Percentiles rank a stretch among this genome's conserved stretches.
These are phyloP conservation scores for Calvadosia cruxmelitensis DNA, from an alignment of 30 jellyfish, hydroid and myxozoan genomes.

Conservation along the genomic window DNA sequence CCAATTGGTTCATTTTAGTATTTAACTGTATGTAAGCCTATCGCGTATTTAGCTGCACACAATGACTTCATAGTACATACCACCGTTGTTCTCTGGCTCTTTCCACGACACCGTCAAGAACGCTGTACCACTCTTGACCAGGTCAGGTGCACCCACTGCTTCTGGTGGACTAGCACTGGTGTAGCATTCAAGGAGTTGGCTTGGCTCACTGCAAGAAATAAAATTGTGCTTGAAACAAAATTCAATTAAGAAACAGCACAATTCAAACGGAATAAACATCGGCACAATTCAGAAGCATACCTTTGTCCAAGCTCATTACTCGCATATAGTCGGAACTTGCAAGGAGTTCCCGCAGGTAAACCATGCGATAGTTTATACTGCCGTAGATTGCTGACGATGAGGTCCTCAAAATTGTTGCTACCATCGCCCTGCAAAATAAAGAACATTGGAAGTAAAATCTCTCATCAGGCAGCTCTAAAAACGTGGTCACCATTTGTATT, in stretches of 20 bases:
- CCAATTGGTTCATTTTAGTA: too few species aligned
- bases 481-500: too few species aligned
- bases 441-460: too few species aligned
- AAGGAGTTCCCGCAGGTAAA: slow-evolving; percentile 76
- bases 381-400: slow-evolving; percentile 53
- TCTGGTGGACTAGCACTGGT: slow-evolving; percentile 97
- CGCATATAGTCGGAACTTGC: slow-evolving; percentile 64
- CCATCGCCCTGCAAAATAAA: slow-evolving; percentile 44
- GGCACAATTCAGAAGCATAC: slow-evolving; percentile 26
- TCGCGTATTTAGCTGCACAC: too few species aligned
- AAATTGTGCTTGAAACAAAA: not conserved
- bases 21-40: too few species aligned
- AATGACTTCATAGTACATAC: too few species aligned
- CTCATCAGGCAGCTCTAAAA: too few species aligned
- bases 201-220: slow-evolving; percentile 61
- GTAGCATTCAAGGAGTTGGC: slow-evolving; percentile 77
- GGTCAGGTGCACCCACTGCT: slow-evolving; percentile 56
- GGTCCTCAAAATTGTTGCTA: slow-evolving; percentile 43
- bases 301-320: slow-evolving; percentile 66
- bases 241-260: not conserved
- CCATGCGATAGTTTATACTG: slow-evolving; percentile 68
- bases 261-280: not conserved
- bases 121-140: slow-evolving; percentile 42
- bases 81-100: slow-evolving; percentile 86
- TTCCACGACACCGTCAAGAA: slow-evolving; percentile 47